Evolutionary conservation across 2,888 invertebrate species (phyloP), one percentile per base, ranked within the genome.

Genomic region (Alsophila aescularia): DNA sequence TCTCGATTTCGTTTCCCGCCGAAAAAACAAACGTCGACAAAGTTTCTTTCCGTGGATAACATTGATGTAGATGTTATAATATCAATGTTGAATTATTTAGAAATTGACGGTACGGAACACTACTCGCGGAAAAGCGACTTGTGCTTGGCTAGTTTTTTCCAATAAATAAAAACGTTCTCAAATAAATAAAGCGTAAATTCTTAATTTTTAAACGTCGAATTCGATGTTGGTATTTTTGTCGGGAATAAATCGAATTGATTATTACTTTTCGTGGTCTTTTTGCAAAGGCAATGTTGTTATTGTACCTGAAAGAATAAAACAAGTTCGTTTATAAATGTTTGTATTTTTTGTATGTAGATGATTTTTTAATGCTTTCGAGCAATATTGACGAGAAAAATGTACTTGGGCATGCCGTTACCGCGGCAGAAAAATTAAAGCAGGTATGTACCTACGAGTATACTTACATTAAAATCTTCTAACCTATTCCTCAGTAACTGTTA

Each of bases 141-240:
- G 2, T 4, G 14, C 53, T 40, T 49, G 10, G 2, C 54, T 27
- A 52, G 53, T 69, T 59, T 60, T 55, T 64, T 69, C 64, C 57
- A 64, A 70, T 70, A 69, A 74, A 77, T 67, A 72, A 76, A 75
- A 76, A 75, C 52, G 60, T 61, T 53, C 62, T 60, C 65, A 69
- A 73, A 82, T 80, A 78, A 81, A 79, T 76, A 76, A 72, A 68
- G 61, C 55, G 66, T 66, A 64, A 60, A 63, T 73, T 67, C 40
- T 45, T 72, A 62, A 75, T 67, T 68, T 69, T 71, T 76, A 21
- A 58, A 53, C 41, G 29, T 59, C 41, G 60, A 64, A 67, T 44
- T 67, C 55, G 58, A 67, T 66, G 70, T 73, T 65, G 67, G 75
- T 77, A 76, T 74, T 51, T 52, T 32, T 47, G 44, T 9, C 29